Conservation (phyloP, 2,113 vertebrate genomes). For the Clinocottus analis region DNA sequence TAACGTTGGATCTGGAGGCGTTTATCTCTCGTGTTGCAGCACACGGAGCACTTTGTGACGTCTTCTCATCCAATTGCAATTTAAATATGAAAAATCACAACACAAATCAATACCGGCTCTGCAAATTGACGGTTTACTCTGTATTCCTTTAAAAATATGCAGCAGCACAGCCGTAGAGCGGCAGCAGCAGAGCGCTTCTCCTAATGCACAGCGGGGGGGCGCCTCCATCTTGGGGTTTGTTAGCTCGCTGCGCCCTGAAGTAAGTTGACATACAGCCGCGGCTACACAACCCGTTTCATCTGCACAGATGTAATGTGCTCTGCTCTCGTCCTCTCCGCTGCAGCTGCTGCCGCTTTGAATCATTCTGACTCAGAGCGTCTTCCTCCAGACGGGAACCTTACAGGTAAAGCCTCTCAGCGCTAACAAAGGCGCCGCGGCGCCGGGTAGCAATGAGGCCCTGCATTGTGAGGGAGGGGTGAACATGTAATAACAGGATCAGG, state of each 20-base stretch:
- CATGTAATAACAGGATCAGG: constrained; percentile 1
- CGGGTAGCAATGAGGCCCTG: constrained; percentile 33
- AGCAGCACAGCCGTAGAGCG: constrained; percentile 25
- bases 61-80: constrained; percentile 2
- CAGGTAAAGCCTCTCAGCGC: constrained; percentile 74
- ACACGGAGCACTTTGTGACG: constrained; percentile 1
- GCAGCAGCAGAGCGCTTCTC: constrained; percentile 1
- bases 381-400: constrained; percentile 68
- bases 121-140: neutral
- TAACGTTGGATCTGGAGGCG: neutral
- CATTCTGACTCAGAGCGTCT: constrained; percentile 58
- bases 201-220: constrained; percentile 34
- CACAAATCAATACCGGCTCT: neutral
- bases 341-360: constrained; percentile 48
- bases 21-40: neutral
- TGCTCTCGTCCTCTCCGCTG: constrained; percentile 39
- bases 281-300: constrained; percentile 56
- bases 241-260: constrained; percentile 43
- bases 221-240: constrained; percentile 16
- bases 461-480: constrained; percentile 39
- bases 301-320: constrained; percentile 44
- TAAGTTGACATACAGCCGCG: constrained; percentile 59
- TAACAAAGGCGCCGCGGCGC: constrained; percentile 44
- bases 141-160: constrained; percentile 18
- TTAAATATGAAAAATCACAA: neutral